phyloP scores from a whole-genome alignment of 2,888 invertebrate species.

The Tortricodes alternella region DNA sequence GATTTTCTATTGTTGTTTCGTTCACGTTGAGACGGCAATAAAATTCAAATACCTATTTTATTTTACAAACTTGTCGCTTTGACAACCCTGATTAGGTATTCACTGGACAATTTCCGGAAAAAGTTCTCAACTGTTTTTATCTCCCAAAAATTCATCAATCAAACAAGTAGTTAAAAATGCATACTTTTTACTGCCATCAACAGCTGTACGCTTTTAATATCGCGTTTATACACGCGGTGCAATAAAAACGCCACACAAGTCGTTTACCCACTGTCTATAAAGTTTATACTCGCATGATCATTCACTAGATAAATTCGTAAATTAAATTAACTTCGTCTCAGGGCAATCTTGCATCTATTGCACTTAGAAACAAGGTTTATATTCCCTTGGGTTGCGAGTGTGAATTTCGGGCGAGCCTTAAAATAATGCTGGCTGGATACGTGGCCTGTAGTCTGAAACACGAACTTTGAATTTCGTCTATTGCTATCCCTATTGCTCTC shows the following conservation, averaged over 20 bases:
- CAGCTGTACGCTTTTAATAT: conserved; percentile 38
- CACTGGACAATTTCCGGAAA: too few species aligned
- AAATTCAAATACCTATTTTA: not conserved
- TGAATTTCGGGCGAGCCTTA: conserved; percentile 61
- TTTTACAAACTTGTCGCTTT: not conserved
- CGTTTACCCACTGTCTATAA: conserved; percentile 72
- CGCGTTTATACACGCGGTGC: conserved; percentile 45
- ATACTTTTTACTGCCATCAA: conserved; percentile 21
- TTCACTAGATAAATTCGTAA: conserved; percentile 78
- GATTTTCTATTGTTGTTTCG: conserved; percentile 19
- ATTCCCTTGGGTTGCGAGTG: conserved; percentile 33
- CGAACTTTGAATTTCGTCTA: not conserved
- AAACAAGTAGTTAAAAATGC: conserved; percentile 18
- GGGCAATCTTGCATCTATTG: conserved; percentile 45
- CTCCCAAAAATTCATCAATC: conserved; percentile 7
- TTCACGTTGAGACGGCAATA: not conserved
- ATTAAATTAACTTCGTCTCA: conserved; percentile 61
- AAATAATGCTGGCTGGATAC: conserved; percentile 60
- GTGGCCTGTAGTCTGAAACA: not conserved
- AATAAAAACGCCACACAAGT: conserved; percentile 55
- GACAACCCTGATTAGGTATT: too few species aligned
- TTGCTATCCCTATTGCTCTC: not conserved
- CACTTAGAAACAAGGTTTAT: conserved; percentile 43
- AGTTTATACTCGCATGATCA: conserved; percentile 77
- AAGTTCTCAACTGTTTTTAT: not conserved